These are phyloP conservation scores for Hephaestus fuliginosus DNA, from an alignment of 2,797 vertebrate genomes.

Conservation along the genomic window DNA sequence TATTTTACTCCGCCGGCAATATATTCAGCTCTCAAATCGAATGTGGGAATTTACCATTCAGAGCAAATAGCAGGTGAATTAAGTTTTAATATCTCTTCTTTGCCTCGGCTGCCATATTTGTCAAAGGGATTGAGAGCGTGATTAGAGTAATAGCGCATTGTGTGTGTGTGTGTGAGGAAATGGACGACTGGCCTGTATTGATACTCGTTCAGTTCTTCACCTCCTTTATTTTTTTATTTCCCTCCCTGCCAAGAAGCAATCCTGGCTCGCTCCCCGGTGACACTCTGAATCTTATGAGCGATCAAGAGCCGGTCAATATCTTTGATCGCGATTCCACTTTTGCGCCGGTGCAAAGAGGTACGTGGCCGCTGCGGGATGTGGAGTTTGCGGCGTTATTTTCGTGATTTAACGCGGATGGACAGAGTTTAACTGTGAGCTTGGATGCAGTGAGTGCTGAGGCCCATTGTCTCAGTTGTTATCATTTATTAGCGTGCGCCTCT, in stretches of 20 bases:
- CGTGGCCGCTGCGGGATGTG: not conserved
- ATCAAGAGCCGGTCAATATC: conserved; percentile 56
- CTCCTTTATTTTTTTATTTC: conserved; percentile 3
- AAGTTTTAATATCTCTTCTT: conserved; percentile 56
- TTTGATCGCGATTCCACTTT: conserved; percentile 54
- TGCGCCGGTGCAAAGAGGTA: conserved; percentile 24
- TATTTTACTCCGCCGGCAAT: conserved; percentile 19
- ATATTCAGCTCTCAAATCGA: conserved; percentile 36
- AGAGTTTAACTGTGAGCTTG: not conserved
- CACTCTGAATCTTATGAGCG: conserved; percentile 46
- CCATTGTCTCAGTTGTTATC: conserved; percentile 56
- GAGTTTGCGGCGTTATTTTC: not conserved
- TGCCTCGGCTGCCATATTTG: conserved; percentile 52
- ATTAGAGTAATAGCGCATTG: conserved; percentile 41
- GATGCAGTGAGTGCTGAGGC: conserved; percentile 12
- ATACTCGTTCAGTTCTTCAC: conserved; percentile 53
- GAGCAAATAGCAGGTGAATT: conserved; percentile 60
- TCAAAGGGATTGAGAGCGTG: conserved; percentile 28
- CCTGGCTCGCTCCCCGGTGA: conserved; percentile 48
- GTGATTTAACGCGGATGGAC: too few species aligned
- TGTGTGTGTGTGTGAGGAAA: conserved; percentile 8
- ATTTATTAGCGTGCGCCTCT: conserved; percentile 45
- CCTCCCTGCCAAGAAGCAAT: conserved; percentile 49
- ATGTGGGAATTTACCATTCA: conserved; percentile 48
- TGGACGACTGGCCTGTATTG: conserved; percentile 40